Conservation (phyloP, 2,888 invertebrate species). For the Eueremaeus valkanovi region DNA sequence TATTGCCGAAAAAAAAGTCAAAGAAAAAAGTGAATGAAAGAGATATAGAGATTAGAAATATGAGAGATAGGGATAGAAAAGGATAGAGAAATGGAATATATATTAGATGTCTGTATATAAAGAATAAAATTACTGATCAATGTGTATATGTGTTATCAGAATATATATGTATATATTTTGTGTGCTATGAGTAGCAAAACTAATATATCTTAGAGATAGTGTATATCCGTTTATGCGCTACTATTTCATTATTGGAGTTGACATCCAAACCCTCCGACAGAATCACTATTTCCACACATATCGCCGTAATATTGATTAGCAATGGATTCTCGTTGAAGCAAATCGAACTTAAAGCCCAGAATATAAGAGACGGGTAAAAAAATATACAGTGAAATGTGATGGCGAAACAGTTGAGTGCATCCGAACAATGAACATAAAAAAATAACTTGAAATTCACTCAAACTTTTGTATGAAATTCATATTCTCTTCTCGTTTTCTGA, state of each 20-base stretch:
- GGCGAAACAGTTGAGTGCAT: background rate
- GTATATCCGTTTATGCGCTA: slow-evolving; percentile 3
- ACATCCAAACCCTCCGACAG: background rate
- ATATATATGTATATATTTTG: too few relatives aligned
- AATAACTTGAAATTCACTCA: background rate
- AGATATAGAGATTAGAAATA: background rate
- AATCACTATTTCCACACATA: background rate
- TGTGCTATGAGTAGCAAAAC: too few relatives aligned
- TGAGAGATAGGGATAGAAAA: background rate
- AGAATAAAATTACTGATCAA: background rate
- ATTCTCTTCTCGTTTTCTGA: background rate
- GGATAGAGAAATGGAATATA: background rate
- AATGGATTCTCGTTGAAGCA: slow-evolving; percentile 9
- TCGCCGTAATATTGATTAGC: slow-evolving; percentile 22
- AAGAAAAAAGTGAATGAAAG: background rate
- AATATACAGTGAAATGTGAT: background rate
- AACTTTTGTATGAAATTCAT: background rate
- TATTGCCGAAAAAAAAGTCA: too few relatives aligned
- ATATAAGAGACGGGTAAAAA: background rate
- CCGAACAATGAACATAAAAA: background rate
- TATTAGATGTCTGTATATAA: background rate
- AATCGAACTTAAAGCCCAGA: background rate
- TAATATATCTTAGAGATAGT: background rate
- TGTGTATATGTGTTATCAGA: background rate
- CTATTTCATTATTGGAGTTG: slow-evolving; percentile 16